phyloP scores from a whole-genome alignment of 2,888 invertebrate genomes.

The Timema podura region DNA sequence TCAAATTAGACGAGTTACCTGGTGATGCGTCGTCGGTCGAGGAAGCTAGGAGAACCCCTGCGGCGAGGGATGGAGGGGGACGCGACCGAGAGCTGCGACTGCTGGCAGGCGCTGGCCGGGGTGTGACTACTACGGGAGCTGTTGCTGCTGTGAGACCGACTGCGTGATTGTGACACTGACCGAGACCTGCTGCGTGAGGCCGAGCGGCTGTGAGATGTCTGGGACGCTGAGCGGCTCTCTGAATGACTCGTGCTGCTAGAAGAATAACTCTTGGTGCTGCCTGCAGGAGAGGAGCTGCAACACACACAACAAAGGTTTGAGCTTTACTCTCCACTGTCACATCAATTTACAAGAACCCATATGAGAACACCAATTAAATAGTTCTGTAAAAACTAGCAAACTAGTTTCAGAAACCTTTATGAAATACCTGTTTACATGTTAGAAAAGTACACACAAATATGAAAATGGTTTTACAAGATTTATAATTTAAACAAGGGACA shows the following conservation, averaged over 20 bases:
- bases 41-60: slow-evolving; percentile 89
- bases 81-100: slow-evolving; percentile 53
- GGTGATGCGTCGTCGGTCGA: slow-evolving; percentile 89
- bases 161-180: slow-evolving; percentile 39
- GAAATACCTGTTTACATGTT: too few species aligned
- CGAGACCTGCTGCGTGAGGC: slow-evolving; percentile 37
- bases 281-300: slow-evolving; percentile 26
- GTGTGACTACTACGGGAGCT: slow-evolving; percentile 19
- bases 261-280: slow-evolving; percentile 27
- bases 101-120: slow-evolving; percentile 1
- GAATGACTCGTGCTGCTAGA: slow-evolving; percentile 32
- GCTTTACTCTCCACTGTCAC: too few species aligned
- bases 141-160: slow-evolving; percentile 42
- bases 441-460: too few species aligned
- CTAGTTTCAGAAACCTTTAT: too few species aligned
- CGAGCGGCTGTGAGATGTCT: slow-evolving; percentile 34
- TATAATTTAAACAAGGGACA: too few species aligned
- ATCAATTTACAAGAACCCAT: too few species aligned
- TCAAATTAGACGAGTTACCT: slow-evolving; percentile 59
- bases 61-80: slow-evolving; percentile 90
- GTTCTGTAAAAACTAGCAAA: too few species aligned
- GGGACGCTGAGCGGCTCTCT: slow-evolving; percentile 35
- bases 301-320: neutral
- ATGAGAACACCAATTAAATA: too few species aligned
- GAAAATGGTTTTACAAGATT: too few species aligned